Percentiles rank a stretch among this genome's conserved stretches.
Evolutionary conservation across 2,113 vertebrate genomes (phyloP).

Genomic region (Apteryx owenii): DNA sequence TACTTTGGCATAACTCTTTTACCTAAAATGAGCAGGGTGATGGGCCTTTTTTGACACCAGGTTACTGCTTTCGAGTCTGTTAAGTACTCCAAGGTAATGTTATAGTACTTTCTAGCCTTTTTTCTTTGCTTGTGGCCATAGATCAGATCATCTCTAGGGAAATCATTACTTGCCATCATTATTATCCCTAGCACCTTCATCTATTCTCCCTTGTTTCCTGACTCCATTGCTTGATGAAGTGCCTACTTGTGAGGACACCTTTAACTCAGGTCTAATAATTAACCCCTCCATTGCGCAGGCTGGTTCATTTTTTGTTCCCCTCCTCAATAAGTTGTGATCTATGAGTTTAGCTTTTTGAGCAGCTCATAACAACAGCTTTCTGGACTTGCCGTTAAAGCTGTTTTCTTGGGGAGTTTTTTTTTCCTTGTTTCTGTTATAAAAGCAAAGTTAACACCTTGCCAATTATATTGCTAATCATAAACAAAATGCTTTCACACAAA

Average conservation of each 20-base stretch:
- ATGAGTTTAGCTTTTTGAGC: conserved; percentile 32
- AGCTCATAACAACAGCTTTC: conserved; percentile 6
- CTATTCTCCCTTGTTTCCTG: conserved; percentile 90
- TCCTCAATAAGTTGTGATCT: conserved; percentile 24
- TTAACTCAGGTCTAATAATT: conserved; percentile 80
- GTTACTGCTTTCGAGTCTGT: conserved; percentile 83
- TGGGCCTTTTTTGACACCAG: conserved; percentile 80
- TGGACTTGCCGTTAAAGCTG: neutral
- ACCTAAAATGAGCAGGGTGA: conserved; percentile 79
- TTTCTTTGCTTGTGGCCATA: conserved; percentile 91
- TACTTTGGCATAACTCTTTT: conserved; percentile 83
- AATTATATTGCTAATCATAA: conserved; percentile 20
- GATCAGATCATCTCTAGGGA: conserved; percentile 94
- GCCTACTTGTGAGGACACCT: conserved; percentile 81
- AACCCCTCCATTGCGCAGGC: conserved; percentile 78
- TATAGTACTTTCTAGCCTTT: conserved; percentile 81
- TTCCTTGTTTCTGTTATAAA: neutral
- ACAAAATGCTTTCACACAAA: conserved; percentile 54
- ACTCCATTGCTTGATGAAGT: conserved; percentile 89
- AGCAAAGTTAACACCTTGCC: conserved; percentile 5
- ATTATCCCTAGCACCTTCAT: conserved; percentile 93
- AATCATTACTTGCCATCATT: conserved; percentile 98
- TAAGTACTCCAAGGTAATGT: conserved; percentile 85
- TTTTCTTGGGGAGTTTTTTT: neutral
- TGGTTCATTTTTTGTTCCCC: neutral